A percentile compares a stretch with the other conserved stretches of the same genome.
These are phyloP conservation scores for Chelonia mydas DNA, from an alignment of 2,797 vertebrate species.

Conservation along the genomic window DNA sequence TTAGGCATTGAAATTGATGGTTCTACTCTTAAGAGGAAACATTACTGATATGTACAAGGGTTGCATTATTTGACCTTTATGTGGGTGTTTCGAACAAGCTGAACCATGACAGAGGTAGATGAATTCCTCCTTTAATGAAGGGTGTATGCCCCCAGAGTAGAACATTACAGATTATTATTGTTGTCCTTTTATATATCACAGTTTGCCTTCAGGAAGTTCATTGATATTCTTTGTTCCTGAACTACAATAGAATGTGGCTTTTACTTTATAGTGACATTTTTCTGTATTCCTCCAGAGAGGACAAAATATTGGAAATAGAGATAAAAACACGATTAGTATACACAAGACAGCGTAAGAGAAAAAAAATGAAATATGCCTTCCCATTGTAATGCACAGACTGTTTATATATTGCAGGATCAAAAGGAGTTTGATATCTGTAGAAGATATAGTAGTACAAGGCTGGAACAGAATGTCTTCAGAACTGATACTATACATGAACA, in stretches of 20 bases:
- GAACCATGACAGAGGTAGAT: background rate
- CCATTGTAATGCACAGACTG: background rate
- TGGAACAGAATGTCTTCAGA: background rate
- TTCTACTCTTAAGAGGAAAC: background rate
- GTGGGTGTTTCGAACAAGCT: background rate
- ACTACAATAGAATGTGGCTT: background rate
- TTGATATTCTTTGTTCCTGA: slow-evolving; percentile 15
- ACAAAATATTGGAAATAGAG: background rate
- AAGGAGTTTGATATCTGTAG: background rate
- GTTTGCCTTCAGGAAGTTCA: background rate
- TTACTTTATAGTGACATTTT: slow-evolving; percentile 25
- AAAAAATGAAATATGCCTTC: background rate
- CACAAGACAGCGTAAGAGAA: background rate
- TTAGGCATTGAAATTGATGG: background rate
- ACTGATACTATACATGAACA: background rate
- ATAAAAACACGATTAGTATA: background rate
- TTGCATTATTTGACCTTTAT: background rate
- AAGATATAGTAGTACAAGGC: background rate
- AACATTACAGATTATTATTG: slow-evolving; percentile 11
- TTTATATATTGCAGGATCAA: background rate
- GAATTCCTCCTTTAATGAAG: background rate
- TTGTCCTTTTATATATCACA: background rate
- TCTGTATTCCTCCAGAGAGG: background rate
- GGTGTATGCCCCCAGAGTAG: background rate
- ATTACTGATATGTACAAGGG: background rate